These are phyloP conservation scores for Acanthaster planci DNA, from an alignment of 35 echinoderm and acorn worm species.

Conservation along the genomic window DNA sequence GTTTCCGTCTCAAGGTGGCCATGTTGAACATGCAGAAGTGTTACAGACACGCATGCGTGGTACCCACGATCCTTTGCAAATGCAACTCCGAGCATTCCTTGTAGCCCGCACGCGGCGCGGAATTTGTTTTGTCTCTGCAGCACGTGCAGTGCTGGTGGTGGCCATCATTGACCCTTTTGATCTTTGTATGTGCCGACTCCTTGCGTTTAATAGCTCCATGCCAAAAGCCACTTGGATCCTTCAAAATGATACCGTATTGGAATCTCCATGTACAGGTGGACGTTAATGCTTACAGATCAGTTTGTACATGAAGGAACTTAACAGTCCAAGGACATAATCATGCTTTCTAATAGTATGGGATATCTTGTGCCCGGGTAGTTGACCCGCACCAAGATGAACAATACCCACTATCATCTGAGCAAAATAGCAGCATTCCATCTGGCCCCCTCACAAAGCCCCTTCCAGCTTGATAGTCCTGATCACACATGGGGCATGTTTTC, in stretches of 20 bases:
- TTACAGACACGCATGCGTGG: too few species aligned
- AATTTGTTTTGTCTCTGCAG: too few species aligned
- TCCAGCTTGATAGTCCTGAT: background rate
- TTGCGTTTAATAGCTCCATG: too few species aligned
- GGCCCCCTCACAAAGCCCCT: background rate
- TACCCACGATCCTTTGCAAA: too few species aligned
- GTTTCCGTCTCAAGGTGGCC: too few species aligned
- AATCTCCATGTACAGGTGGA: background rate
- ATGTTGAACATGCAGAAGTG: too few species aligned
- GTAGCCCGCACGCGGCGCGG: too few species aligned
- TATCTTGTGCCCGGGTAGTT: background rate
- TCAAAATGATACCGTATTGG: background rate
- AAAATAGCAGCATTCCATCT: background rate
- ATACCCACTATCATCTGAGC: background rate
- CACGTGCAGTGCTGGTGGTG: too few species aligned
- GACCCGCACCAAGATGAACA: background rate
- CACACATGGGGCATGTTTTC: background rate
- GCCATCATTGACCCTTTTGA: too few species aligned
- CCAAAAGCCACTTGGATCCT: background rate
- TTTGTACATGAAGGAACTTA: too few species aligned
- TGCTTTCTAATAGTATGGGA: background rate
- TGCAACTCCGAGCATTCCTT: too few species aligned
- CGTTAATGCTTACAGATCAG: background rate
- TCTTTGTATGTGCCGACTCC: too few species aligned
- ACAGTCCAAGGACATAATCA: constrained; percentile 3